These are phyloP conservation scores for Zaprionus gabonicus DNA, from an alignment of 1,140 invertebrate genomes.

Conservation along the genomic window DNA sequence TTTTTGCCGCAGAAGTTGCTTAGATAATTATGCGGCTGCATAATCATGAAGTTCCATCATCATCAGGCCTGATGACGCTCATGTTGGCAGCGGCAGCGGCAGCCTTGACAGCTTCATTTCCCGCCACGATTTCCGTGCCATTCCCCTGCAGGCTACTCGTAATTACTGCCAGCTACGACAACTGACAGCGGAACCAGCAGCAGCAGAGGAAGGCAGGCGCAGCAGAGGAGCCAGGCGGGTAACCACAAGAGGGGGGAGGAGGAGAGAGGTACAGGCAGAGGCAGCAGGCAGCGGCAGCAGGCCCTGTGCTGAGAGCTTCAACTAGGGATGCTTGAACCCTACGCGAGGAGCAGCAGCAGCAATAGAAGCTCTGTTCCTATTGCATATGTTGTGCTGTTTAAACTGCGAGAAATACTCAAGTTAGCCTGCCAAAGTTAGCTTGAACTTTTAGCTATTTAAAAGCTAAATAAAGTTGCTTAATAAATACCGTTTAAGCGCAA, in stretches of 20 bases:
- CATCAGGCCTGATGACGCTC: slow-evolving; percentile 61
- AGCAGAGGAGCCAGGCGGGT: neutral
- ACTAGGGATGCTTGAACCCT: slow-evolving; percentile 22
- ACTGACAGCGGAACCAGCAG: neutral
- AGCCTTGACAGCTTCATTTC: slow-evolving; percentile 23
- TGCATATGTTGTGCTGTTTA: slow-evolving; percentile 10
- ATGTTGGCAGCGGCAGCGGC: slow-evolving; percentile 57
- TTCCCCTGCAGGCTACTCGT: slow-evolving; percentile 1
- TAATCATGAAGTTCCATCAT: slow-evolving; percentile 65
- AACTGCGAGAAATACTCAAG: neutral
- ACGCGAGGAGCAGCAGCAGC: neutral
- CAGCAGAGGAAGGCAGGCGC: neutral
- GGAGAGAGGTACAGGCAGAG: too few species aligned
- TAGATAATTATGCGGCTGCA: slow-evolving; percentile 49
- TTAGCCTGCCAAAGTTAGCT: neutral
- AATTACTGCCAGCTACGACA: slow-evolving; percentile 35
- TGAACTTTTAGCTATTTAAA: neutral
- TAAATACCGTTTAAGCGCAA: neutral
- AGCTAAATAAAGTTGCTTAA: neutral
- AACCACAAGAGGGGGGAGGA: neutral
- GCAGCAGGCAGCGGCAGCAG: too few species aligned
- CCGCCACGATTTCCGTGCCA: neutral
- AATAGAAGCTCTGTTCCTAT: neutral
- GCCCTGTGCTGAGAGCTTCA: slow-evolving; percentile 13
- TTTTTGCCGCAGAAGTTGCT: slow-evolving; percentile 30